A percentile compares a stretch with the other conserved stretches of the same genome.
Conservation (phyloP, 2,888 invertebrate genomes). For the Machimus rusticus region DNA sequence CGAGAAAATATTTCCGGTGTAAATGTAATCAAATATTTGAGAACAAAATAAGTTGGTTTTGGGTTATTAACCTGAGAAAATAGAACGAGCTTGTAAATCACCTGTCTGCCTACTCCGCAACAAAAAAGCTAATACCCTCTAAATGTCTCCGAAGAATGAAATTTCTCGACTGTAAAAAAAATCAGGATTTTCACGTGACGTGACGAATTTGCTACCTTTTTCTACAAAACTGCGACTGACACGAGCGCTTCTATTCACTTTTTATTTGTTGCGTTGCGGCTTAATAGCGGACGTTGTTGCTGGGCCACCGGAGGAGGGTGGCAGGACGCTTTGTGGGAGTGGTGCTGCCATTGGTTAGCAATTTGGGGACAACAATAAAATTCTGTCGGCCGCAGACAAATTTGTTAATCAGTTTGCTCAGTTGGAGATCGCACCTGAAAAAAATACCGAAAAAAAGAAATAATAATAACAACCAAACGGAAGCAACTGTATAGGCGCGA, state of each 20-base stretch:
- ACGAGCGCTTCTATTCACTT: background rate
- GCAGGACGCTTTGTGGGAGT: background rate
- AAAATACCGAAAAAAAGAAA: background rate
- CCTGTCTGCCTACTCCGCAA: no score
- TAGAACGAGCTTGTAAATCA: background rate
- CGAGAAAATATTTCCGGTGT: no score
- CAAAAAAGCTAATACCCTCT: background rate
- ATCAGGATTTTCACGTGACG: background rate
- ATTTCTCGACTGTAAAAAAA: background rate
- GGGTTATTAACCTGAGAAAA: background rate
- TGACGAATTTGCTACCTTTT: background rate
- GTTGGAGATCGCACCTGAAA: constrained; percentile 38
- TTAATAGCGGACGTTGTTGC: background rate
- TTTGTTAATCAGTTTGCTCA: constrained; percentile 44
- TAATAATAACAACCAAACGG: background rate
- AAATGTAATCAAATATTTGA: no score
- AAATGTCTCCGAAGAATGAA: background rate
- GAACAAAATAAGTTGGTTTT: no score
- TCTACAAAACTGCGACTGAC: background rate
- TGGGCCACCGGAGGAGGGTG: background rate
- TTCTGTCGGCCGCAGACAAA: constrained; percentile 47
- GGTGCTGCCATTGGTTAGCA: constrained; percentile 39
- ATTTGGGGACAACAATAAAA: constrained; percentile 43
- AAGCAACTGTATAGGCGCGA: background rate
- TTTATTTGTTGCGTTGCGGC: background rate